phyloP scores from a whole-genome alignment of 2,113 vertebrate genomes.

The Propithecus coquereli region DNA sequence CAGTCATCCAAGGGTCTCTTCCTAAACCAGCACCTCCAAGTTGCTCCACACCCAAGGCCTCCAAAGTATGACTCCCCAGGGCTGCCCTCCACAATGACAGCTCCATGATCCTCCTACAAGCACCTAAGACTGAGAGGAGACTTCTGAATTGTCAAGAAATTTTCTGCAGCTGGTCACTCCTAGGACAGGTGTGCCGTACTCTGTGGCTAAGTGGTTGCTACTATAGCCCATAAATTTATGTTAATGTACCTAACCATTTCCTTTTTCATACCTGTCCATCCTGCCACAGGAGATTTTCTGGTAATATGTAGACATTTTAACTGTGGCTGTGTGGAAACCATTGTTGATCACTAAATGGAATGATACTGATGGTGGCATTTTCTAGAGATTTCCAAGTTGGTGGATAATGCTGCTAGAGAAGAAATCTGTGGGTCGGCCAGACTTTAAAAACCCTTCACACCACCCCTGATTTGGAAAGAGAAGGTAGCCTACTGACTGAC shows the following conservation, averaged over 20 bases:
- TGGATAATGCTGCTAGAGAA: neutral
- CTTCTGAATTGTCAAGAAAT: neutral
- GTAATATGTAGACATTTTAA: neutral
- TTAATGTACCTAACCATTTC: neutral
- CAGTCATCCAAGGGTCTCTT: neutral
- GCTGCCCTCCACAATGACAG: accelerated
- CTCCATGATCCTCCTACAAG: accelerated
- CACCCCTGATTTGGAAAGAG: too few species aligned
- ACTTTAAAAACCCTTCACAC: neutral
- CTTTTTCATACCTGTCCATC: neutral
- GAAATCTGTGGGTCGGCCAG: neutral
- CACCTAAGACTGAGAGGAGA: neutral
- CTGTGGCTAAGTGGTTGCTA: neutral
- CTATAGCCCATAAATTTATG: too few species aligned
- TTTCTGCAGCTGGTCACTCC: neutral
- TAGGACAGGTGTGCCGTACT: neutral
- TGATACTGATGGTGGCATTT: neutral
- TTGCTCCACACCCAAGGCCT: neutral
- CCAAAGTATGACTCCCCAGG: neutral
- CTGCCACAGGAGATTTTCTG: neutral
- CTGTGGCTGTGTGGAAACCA: neutral
- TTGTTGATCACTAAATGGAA: neutral
- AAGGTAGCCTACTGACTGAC: neutral
- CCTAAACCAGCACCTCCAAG: neutral
- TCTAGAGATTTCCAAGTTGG: neutral